These are phyloP conservation scores for Exaiptasia diaphana DNA, from an alignment of 64 coral and sea anemone genomes.

Conservation along the genomic window DNA sequence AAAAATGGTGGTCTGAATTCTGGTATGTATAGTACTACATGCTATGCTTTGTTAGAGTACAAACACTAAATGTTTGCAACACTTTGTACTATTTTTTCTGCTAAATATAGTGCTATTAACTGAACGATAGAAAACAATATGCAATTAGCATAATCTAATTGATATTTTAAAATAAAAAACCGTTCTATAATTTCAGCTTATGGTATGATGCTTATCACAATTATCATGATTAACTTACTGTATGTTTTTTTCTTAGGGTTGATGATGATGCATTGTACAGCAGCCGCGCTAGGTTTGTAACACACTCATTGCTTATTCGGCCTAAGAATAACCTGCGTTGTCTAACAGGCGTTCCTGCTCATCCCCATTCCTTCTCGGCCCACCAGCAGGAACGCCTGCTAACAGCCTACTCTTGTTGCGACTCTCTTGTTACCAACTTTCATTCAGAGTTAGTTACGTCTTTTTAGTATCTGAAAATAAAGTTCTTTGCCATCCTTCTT, in stretches of 20 bases:
- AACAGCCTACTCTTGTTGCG: neutral
- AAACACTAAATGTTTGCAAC: neutral
- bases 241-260: slow-evolving; percentile 50
- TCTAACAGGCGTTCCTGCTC: too few relatives aligned
- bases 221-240: neutral
- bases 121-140: too few relatives aligned
- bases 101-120: too few relatives aligned
- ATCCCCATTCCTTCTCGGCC: too few relatives aligned
- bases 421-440: neutral
- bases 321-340: too few relatives aligned
- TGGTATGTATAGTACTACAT: slow-evolving; percentile 24
- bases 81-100: neutral
- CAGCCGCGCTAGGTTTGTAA: slow-evolving; percentile 78
- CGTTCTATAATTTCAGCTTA: too few relatives aligned
- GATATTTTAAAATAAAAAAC: too few relatives aligned
- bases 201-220: too few relatives aligned
- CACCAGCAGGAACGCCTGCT: neutral
- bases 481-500: slow-evolving; percentile 92
- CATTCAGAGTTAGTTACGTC: too few relatives aligned
- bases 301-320: too few relatives aligned
- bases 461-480: slow-evolving; percentile 94
- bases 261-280: slow-evolving; percentile 89
- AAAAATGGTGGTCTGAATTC: slow-evolving; percentile 88
- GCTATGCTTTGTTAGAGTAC: neutral
- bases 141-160: too few relatives aligned